Evolutionary conservation across 53 echinoderm and acorn worm species (phyloP).

Genomic region (Temnopleurus reevesii): DNA sequence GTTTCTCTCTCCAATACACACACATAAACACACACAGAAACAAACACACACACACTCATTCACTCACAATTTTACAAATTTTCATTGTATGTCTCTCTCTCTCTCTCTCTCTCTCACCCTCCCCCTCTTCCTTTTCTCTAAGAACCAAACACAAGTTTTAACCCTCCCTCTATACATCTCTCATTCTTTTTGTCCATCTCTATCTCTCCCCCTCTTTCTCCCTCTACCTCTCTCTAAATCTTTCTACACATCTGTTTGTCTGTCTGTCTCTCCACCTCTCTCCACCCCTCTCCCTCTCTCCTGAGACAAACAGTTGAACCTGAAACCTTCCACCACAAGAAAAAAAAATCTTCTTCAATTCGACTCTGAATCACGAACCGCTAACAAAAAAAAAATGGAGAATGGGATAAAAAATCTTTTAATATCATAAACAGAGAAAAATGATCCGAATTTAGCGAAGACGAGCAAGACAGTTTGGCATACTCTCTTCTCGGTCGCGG

Average conservation of each 20-base stretch:
- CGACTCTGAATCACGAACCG: constrained; percentile 1
- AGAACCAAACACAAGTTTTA: background rate
- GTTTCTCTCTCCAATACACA: background rate
- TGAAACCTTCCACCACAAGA: background rate
- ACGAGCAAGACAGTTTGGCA: background rate
- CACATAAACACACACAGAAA: too few species aligned
- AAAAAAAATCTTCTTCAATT: background rate
- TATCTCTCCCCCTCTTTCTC: background rate
- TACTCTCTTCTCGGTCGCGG: background rate
- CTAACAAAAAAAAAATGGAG: background rate
- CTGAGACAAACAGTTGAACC: background rate
- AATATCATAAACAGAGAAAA: constrained; percentile 31
- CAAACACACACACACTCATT: too few species aligned
- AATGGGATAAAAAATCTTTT: background rate
- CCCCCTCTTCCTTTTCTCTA: background rate
- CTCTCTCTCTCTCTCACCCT: background rate
- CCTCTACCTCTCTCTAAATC: background rate
- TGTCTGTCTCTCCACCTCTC: background rate
- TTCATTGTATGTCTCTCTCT: background rate
- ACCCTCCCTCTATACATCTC: background rate
- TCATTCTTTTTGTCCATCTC: background rate
- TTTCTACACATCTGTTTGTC: background rate
- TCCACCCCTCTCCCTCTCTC: background rate
- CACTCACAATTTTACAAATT: background rate
- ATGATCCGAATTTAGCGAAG: constrained; percentile 9